Evolutionary conservation across 92 coral and sea anemone species (phyloP).

Genomic region (Heliopora coerulea): DNA sequence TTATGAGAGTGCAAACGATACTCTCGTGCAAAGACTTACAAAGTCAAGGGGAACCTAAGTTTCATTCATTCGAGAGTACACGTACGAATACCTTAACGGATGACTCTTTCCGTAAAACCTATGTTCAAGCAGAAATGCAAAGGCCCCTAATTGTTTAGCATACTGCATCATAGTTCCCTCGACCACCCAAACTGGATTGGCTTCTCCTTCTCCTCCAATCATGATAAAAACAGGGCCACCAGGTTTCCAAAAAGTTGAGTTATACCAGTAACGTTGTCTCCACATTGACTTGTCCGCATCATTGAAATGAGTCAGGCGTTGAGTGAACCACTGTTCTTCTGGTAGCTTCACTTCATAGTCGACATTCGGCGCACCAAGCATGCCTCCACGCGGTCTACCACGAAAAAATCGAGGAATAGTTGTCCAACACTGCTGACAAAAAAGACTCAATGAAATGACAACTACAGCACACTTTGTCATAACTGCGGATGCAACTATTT

Average conservation of each 20-base stretch:
- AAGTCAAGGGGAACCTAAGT: too few species aligned
- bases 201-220: conserved; percentile 98
- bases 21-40: too few species aligned
- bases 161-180: conserved; percentile 84
- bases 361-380: conserved; percentile 67
- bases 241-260: conserved; percentile 62
- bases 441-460: conserved; percentile 2
- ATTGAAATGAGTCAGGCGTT: conserved; percentile 84
- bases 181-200: conserved; percentile 87
- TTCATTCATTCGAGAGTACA: background rate
- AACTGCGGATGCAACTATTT: background rate
- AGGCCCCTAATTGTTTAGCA: conserved; percentile 86
- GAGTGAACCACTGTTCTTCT: conserved; percentile 84
- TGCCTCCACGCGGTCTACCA: conserved; percentile 81
- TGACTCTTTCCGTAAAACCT: conserved; percentile 94
- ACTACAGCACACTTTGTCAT: background rate
- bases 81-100: conserved; percentile 69
- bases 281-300: conserved; percentile 85
- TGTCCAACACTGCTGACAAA: conserved; percentile 1
- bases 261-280: conserved; percentile 88
- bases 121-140: conserved; percentile 79
- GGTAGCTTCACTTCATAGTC: conserved; percentile 59
- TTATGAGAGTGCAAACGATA: too few species aligned
- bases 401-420: conserved; percentile 63
- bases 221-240: conserved; percentile 89